Percentiles rank a stretch among this genome's conserved stretches.
Conservation (phyloP, 2,797 vertebrate species). For the Simalia tracyae region DNA sequence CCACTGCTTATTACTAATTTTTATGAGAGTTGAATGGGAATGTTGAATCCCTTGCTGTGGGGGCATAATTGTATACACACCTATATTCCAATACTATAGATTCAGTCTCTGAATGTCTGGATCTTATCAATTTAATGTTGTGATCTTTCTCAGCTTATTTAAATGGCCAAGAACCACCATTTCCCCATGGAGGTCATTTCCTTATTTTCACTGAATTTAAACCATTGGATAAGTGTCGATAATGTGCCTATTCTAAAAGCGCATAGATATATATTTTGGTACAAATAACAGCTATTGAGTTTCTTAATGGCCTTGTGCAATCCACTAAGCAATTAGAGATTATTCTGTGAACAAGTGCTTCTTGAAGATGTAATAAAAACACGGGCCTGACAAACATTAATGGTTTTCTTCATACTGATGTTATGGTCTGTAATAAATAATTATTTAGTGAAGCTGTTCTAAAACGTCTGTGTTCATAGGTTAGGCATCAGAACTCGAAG, state of each 20-base stretch:
- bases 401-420: slow-evolving; percentile 9
- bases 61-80: background rate
- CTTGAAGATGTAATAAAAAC: background rate
- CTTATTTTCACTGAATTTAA: background rate
- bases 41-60: background rate
- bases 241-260: background rate
- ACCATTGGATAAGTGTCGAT: slow-evolving; percentile 18
- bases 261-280: background rate
- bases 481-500: slow-evolving; percentile 56
- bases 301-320: slow-evolving; percentile 27
- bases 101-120: background rate
- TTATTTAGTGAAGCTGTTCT: slow-evolving; percentile 14
- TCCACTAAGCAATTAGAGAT: slow-evolving; percentile 13
- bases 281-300: slow-evolving; percentile 27
- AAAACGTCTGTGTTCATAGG: fast-evolving
- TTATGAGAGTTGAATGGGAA: background rate
- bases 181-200: background rate
- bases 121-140: background rate
- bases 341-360: slow-evolving; percentile 24
- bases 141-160: background rate
- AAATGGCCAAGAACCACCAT: background rate
- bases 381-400: slow-evolving; percentile 10
- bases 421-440: slow-evolving; percentile 21
- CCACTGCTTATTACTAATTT: background rate
- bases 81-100: background rate